Conservation (phyloP, 2,888 invertebrate genomes). For the Pterobdella sp. region DNA sequence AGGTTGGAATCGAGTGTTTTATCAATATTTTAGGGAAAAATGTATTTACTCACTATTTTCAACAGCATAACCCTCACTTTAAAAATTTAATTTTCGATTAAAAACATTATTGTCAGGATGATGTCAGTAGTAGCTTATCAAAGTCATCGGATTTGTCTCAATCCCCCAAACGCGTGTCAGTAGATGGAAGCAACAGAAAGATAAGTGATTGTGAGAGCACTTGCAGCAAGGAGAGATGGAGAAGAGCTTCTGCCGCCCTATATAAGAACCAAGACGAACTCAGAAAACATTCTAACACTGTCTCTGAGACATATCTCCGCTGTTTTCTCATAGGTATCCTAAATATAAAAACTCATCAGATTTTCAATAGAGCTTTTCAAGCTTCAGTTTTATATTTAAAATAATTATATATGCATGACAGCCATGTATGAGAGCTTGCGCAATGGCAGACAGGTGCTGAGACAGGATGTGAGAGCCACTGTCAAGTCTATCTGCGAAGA, state of each 20-base stretch:
- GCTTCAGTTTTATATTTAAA: not conserved
- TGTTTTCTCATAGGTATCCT: slow-evolving; percentile 56
- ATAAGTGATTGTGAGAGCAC: slow-evolving; percentile 28
- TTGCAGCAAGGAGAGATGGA: slow-evolving; percentile 23
- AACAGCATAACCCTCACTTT: not conserved
- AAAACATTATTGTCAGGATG: too few species aligned
- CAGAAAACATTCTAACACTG: slow-evolving; percentile 56
- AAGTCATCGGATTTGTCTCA: slow-evolving; percentile 12
- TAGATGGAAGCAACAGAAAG: slow-evolving; percentile 10
- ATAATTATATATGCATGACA: slow-evolving; percentile 32
- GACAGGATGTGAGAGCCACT: slow-evolving; percentile 61
- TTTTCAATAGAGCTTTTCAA: not conserved
- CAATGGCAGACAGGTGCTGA: slow-evolving; percentile 57
- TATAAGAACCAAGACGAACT: slow-evolving; percentile 47
- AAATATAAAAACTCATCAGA: not conserved
- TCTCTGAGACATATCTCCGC: slow-evolving; percentile 59
- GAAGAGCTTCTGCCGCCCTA: slow-evolving; percentile 23
- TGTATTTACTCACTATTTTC: not conserved
- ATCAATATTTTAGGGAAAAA: not conserved
- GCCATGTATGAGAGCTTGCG: slow-evolving; percentile 57
- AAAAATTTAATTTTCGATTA: not conserved
- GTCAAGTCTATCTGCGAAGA: slow-evolving; percentile 64
- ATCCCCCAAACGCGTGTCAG: slow-evolving; percentile 23
- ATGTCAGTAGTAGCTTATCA: slow-evolving; percentile 18
- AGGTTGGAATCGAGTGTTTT: slow-evolving; percentile 16